Evolutionary conservation across 2,113 vertebrate genomes (phyloP).

Genomic region (Cryptomyrus ogoouensis): DNA sequence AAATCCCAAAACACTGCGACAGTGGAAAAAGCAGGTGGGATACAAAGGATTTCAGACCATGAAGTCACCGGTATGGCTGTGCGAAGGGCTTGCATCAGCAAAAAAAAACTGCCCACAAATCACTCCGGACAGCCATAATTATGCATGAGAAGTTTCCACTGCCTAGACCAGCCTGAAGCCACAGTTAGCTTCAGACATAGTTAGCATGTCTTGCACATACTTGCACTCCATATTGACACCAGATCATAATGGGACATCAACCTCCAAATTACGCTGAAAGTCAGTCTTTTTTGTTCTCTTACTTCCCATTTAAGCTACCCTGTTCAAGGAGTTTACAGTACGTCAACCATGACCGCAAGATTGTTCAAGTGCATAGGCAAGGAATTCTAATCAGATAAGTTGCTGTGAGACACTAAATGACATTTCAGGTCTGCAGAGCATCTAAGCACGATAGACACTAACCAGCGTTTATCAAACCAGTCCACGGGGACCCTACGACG

Average conservation of each 20-base stretch:
- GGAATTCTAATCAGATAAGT: neutral
- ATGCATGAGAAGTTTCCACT: neutral
- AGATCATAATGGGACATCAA: neutral
- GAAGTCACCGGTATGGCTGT: neutral
- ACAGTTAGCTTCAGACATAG: neutral
- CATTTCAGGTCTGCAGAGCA: neutral
- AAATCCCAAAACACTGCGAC: neutral
- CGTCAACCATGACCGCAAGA: neutral
- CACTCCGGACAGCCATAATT: neutral
- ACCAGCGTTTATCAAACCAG: neutral
- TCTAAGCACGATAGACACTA: neutral
- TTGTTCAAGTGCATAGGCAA: neutral
- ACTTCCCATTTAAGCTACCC: neutral
- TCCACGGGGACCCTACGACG: neutral
- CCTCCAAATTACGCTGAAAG: neutral
- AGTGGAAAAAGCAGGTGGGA: neutral
- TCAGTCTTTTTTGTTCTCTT: neutral
- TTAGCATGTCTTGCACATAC: neutral
- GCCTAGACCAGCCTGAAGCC: neutral
- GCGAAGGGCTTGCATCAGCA: neutral
- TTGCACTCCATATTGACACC: neutral
- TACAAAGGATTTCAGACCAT: neutral
- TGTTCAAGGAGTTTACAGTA: neutral
- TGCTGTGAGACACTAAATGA: neutral
- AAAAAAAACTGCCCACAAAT: neutral